A percentile compares a stretch with the other conserved stretches of the same genome.
Evolutionary conservation across 2,113 vertebrate species (phyloP).

Genomic region (Sturnus vulgaris): DNA sequence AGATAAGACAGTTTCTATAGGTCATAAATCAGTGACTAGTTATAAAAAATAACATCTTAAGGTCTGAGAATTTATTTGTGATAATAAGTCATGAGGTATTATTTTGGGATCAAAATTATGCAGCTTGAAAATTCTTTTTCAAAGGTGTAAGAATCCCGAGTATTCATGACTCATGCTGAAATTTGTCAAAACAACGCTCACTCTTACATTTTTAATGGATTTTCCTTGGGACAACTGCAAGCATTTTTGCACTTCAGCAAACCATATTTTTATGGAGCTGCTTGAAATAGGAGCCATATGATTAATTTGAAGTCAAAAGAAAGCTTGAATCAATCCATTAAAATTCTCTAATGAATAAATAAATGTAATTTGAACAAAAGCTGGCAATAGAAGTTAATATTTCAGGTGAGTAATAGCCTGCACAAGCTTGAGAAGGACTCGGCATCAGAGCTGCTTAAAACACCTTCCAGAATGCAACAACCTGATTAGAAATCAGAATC

Average conservation of each 20-base stretch:
- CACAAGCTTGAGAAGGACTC: neutral
- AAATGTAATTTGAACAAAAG: neutral
- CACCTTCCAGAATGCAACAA: neutral
- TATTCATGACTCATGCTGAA: neutral
- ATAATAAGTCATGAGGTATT: neutral
- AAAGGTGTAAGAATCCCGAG: conserved; percentile 1
- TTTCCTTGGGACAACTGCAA: neutral
- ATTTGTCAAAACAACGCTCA: conserved; percentile 22
- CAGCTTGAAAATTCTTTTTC: neutral
- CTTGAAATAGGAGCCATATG: neutral
- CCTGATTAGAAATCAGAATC: neutral
- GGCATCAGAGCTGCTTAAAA: neutral
- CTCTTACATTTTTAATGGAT: neutral
- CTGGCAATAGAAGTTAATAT: neutral
- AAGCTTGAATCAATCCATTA: neutral
- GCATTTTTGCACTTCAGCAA: neutral
- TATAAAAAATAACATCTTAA: neutral
- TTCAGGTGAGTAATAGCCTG: neutral
- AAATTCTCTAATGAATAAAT: neutral
- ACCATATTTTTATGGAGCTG: neutral
- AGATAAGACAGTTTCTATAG: neutral
- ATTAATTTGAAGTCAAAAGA: neutral
- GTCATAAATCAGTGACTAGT: neutral
- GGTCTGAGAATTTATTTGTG: neutral
- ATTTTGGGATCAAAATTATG: conserved; percentile 39